Evolutionary conservation across 2,113 vertebrate species (phyloP), one percentile per base, ranked within the genome.

Genomic region (Tetrax tetrax): DNA sequence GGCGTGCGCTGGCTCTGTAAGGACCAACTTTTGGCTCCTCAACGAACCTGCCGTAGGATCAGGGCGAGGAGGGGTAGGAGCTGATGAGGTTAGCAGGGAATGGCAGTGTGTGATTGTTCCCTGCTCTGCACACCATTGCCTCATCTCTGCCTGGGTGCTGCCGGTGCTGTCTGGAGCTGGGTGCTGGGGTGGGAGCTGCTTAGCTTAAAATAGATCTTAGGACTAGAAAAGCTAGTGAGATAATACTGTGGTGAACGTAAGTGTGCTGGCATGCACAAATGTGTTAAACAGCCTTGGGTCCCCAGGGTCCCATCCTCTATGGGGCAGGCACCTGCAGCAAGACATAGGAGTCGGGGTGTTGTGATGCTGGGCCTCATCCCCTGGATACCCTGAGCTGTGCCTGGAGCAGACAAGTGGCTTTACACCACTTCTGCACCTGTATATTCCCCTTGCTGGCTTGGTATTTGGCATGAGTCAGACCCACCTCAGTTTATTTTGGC

Each of bases 381-480:
- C 12, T 78, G 48, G 22, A 78, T 57, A 31, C 1, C 4, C 66
- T 69, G 74, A 64, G 27, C 53, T 71, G 22, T 69, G 33, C 47
- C 83, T 90, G 68, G 51, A 93, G 60, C 68, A 87, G 72, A 61
- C 50, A 89, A 77, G 63, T 81, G n/a, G 51, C 56, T 92, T 81
- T 75, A 28, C 37, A 83, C 47, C 65, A 78, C 47, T 72, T 80
- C 50, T 81, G 37, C 68, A 90, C 64, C 75, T 90, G 68, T 38
- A 48, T 70, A 31, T 74, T 95, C 63, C n/a, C 59, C 17, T 74
- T 24, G 28, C 56, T 70, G 72, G 41, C 27, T 80, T 89, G 80
- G 80, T 53, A 77, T 81, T 92, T 94, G 86, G 80, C 2, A 1
- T 87, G 69, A 81, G 41, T 94, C 83, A 92, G 72, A 75, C 68